Percentiles rank a stretch among this genome's conserved stretches.
Evolutionary conservation across 2,113 vertebrate genomes (phyloP).

Genomic region (Meles meles): DNA sequence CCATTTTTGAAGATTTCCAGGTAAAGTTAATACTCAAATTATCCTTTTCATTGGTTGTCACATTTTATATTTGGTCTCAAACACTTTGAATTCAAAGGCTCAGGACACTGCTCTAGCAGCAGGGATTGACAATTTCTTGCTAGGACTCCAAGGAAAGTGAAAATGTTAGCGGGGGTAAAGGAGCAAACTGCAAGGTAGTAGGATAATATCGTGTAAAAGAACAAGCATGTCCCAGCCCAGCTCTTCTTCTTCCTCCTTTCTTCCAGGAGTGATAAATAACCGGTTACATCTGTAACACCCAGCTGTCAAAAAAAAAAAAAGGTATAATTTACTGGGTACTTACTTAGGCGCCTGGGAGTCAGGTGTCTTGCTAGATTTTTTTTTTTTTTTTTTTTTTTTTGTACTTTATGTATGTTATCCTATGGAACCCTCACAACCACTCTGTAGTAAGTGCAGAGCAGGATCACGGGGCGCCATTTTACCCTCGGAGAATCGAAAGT

Average conservation of each 20-base stretch:
- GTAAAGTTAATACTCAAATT: neutral
- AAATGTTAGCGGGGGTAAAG: neutral
- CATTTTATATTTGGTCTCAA: neutral
- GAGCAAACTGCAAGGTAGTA: neutral
- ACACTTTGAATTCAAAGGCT: neutral
- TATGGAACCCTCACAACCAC: neutral
- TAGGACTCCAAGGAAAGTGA: neutral
- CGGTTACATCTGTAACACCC: neutral
- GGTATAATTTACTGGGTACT: neutral
- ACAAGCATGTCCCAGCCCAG: neutral
- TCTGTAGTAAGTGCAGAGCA: neutral
- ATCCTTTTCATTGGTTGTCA: neutral
- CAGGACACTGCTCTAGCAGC: neutral
- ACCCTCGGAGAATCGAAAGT: neutral
- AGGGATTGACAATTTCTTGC: neutral
- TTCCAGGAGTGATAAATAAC: neutral
- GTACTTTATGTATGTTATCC: neutral
- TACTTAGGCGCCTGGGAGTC: neutral
- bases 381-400: neutral
- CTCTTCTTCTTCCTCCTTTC: neutral
- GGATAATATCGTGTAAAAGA: neutral
- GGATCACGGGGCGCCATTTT: neutral
- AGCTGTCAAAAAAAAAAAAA: neutral
- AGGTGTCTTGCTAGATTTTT: neutral
- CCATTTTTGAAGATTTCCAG: neutral